These are phyloP conservation scores for Leucophenga montana DNA, from an alignment of 2,888 invertebrate genomes.

Conservation along the genomic window DNA sequence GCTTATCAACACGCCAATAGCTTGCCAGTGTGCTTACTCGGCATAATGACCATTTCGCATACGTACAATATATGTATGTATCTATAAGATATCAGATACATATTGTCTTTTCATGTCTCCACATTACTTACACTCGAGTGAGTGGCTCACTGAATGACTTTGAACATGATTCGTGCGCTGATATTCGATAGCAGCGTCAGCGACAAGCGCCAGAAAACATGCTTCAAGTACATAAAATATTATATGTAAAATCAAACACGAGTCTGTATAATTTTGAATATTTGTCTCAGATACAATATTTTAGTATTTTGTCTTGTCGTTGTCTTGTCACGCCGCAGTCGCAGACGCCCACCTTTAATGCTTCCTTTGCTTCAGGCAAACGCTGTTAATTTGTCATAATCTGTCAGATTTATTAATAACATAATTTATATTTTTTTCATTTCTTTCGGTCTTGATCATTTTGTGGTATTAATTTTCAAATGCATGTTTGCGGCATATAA, in stretches of 20 bases:
- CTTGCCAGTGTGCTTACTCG: too few species aligned
- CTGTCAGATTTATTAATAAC: constrained; percentile 60
- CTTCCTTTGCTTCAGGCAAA: neutral
- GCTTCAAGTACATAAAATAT: neutral
- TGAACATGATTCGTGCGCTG: constrained; percentile 13
- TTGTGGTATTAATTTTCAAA: constrained; percentile 25
- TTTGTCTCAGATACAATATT: neutral
- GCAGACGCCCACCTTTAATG: constrained; percentile 11
- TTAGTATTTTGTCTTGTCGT: constrained; percentile 1
- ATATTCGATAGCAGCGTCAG: constrained; percentile 11
- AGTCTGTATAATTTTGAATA: neutral
- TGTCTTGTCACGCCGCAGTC: neutral
- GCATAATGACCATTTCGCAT: too few species aligned
- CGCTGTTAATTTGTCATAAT: constrained; percentile 61
- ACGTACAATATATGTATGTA: too few species aligned
- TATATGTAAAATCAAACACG: neutral
- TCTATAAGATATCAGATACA: neutral
- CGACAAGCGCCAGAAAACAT: constrained; percentile 24
- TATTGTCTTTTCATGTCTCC: neutral
- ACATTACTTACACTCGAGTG: constrained; percentile 14
- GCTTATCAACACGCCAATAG: constrained; percentile 3
- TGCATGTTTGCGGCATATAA: constrained; percentile 54
- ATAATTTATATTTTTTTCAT: neutral
- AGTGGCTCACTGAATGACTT: constrained; percentile 3
- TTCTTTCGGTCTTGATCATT: neutral